phyloP scores from a whole-genome alignment of 1,140 invertebrate genomes.

The Pachyrhynchus sulphureomaculatus region DNA sequence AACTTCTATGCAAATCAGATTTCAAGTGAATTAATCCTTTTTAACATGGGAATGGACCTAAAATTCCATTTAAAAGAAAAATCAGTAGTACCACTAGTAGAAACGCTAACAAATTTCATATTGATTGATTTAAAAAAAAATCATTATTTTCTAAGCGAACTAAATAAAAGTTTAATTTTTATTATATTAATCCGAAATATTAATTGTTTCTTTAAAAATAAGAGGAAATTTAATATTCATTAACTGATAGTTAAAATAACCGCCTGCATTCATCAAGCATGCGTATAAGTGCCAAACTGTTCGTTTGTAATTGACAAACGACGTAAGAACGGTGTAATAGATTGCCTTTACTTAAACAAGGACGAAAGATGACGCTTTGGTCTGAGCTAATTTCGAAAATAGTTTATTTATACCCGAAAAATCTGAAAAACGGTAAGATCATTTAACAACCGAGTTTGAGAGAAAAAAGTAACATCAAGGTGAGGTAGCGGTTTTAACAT shows the following conservation, averaged over 20 bases:
- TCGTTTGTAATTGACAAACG: neutral
- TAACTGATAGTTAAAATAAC: neutral
- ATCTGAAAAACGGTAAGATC: slow-evolving; percentile 43
- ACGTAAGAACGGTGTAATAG: neutral
- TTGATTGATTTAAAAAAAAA: no score
- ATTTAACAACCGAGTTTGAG: slow-evolving; percentile 60
- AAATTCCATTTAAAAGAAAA: no score
- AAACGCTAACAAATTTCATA: no score
- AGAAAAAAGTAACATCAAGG: slow-evolving; percentile 64
- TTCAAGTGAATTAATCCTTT: no score
- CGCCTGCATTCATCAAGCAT: neutral
- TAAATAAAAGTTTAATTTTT: no score
- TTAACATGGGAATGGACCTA: no score
- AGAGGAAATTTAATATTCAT: no score
- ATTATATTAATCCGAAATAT: no score
- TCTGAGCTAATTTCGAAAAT: slow-evolving; percentile 6
- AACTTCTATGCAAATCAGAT: no score
- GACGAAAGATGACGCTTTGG: slow-evolving; percentile 15
- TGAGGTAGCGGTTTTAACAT: slow-evolving; percentile 63
- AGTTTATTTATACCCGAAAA: slow-evolving; percentile 44
- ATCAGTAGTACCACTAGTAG: no score
- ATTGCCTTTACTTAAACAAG: neutral
- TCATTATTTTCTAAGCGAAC: no score
- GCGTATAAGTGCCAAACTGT: neutral
- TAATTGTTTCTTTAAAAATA: no score